Percentiles rank a stretch among this genome's conserved stretches.
These are phyloP conservation scores for Phodopus roborovskii DNA, from an alignment of 2,113 vertebrate species.

Conservation along the genomic window DNA sequence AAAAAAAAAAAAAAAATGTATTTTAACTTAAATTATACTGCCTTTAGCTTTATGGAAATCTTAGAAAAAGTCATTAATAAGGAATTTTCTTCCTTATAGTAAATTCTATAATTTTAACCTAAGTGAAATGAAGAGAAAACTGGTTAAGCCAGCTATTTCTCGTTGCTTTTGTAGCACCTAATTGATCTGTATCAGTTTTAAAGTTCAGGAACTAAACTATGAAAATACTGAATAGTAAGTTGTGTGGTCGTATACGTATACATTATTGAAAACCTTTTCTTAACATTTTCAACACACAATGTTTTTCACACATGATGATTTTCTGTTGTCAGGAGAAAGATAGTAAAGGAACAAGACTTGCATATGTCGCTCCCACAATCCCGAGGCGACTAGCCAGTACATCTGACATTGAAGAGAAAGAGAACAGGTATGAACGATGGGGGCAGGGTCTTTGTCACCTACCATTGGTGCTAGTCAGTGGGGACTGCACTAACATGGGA, in stretches of 20 bases:
- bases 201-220: background rate
- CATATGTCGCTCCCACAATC: slow-evolving; percentile 96
- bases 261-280: background rate
- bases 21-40: slow-evolving; percentile 4
- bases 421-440: slow-evolving; percentile 93
- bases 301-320: slow-evolving; percentile 37
- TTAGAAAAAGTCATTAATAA: slow-evolving; percentile 36
- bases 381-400: slow-evolving; percentile 96
- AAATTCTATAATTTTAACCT: slow-evolving; percentile 52
- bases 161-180: background rate
- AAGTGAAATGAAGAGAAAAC: slow-evolving; percentile 39
- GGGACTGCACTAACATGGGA: background rate
- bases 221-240: slow-evolving; percentile 45
- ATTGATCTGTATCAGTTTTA: background rate
- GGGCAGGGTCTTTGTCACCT: slow-evolving; percentile 1
- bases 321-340: slow-evolving; percentile 93
- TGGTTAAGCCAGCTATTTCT: background rate
- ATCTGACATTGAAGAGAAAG: slow-evolving; percentile 98
- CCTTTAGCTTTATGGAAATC: slow-evolving; percentile 34
- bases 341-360: slow-evolving; percentile 93
- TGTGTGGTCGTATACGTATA: background rate
- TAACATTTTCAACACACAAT: background rate
- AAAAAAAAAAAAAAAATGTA: background rate
- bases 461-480: background rate
- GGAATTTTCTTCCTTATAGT: slow-evolving; percentile 13